These are phyloP conservation scores for Geotrupes spiniger DNA, from an alignment of 2,888 invertebrate species.

Conservation along the genomic window DNA sequence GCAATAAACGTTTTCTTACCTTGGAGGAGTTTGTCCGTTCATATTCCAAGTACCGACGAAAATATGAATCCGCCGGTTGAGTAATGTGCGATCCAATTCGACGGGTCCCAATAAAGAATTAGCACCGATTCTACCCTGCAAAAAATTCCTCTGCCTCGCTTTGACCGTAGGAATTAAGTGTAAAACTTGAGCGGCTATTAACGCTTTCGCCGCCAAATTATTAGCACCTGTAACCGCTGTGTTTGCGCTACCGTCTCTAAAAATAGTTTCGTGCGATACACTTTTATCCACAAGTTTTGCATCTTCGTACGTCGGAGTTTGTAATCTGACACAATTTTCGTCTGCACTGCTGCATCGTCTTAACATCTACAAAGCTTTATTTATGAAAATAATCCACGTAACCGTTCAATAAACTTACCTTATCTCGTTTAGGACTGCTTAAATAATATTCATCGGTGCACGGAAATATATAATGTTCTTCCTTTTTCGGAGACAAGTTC, in stretches of 20 bases:
- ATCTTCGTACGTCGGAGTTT: constrained; percentile 20
- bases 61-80: constrained; percentile 78
- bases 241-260: constrained; percentile 21
- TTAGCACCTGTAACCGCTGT: constrained; percentile 58
- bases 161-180: constrained; percentile 80
- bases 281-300: constrained; percentile 40
- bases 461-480: constrained; percentile 14
- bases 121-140: constrained; percentile 76
- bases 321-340: constrained; percentile 37
- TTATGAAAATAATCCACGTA: neutral
- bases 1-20: no score
- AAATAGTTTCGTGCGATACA: constrained; percentile 46
- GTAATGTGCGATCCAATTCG: constrained; percentile 84
- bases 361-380: constrained; percentile 28
- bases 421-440: constrained; percentile 14
- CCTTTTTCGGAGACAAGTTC: constrained; percentile 32
- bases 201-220: constrained; percentile 69
- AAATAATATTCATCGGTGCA: constrained; percentile 14
- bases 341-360: constrained; percentile 45
- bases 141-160: constrained; percentile 76
- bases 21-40: constrained; percentile 85
- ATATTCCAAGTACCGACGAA: constrained; percentile 97
- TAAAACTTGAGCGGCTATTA: constrained; percentile 70
- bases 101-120: constrained; percentile 78
- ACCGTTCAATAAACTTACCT: constrained; percentile 8